These are phyloP conservation scores for Pardalotus punctatus DNA, from an alignment of 2,113 vertebrate genomes.

Conservation along the genomic window DNA sequence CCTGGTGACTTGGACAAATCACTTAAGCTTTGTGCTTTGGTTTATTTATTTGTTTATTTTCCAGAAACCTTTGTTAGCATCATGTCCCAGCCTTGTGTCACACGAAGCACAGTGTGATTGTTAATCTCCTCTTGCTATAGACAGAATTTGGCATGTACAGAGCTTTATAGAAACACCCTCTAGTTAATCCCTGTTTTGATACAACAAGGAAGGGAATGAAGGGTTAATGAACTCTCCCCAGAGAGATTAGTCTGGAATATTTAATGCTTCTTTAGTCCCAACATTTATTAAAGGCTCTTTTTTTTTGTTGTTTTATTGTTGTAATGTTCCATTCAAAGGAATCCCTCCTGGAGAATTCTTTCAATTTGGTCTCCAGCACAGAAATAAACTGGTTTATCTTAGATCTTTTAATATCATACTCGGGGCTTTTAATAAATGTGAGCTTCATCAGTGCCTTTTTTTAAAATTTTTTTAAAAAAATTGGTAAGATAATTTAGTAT, in stretches of 20 bases:
- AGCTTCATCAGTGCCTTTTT: slow-evolving; percentile 46
- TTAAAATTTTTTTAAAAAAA: not conserved
- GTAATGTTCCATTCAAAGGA: slow-evolving; percentile 49
- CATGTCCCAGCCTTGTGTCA: not conserved
- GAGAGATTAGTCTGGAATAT: slow-evolving; percentile 6
- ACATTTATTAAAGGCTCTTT: slow-evolving; percentile 14
- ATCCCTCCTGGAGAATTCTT: slow-evolving; percentile 46
- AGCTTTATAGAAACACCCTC: not conserved
- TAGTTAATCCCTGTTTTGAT: slow-evolving; percentile 32
- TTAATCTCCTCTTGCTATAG: not conserved
- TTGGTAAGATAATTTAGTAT: slow-evolving; percentile 63
- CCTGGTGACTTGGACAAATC: not conserved
- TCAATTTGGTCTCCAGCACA: slow-evolving; percentile 39
- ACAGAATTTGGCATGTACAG: not conserved
- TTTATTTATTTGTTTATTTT: not conserved
- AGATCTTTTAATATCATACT: slow-evolving; percentile 68
- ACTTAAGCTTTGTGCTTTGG: not conserved
- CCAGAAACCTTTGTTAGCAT: not conserved
- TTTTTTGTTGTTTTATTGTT: slow-evolving; percentile 46
- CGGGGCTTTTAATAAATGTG: slow-evolving; percentile 65
- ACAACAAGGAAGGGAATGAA: not conserved
- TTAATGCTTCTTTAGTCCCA: slow-evolving; percentile 7
- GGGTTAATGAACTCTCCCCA: slow-evolving; percentile 3
- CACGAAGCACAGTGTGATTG: not conserved
- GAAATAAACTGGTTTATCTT: slow-evolving; percentile 64